phyloP scores from a whole-genome alignment of 2,888 invertebrate species.

The Pediacus dermestoides region DNA sequence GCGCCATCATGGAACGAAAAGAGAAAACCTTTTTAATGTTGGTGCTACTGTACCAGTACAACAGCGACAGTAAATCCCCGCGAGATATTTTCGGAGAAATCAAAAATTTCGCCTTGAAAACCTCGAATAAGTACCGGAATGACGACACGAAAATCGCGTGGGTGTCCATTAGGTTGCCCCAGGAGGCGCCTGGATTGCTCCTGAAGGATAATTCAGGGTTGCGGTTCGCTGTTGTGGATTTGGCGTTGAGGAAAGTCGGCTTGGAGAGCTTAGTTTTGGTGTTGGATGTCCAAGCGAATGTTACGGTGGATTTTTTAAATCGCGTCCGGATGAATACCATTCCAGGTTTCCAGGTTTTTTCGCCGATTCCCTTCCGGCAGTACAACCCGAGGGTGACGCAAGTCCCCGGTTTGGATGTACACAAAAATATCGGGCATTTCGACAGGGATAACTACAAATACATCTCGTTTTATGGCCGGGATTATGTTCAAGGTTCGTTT shows the following conservation, averaged over 20 bases:
- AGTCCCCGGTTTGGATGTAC: conserved; percentile 57
- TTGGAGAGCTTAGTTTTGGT: conserved; percentile 71
- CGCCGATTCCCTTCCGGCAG: conserved; percentile 87
- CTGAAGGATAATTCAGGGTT: conserved; percentile 29
- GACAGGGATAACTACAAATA: conserved; percentile 69
- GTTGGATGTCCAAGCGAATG: conserved; percentile 63
- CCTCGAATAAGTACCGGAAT: conserved; percentile 63
- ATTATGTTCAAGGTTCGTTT: conserved; percentile 66
- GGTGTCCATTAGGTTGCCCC: conserved; percentile 64
- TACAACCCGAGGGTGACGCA: conserved; percentile 68
- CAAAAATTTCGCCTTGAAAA: conserved; percentile 61
- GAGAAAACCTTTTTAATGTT: conserved; percentile 76
- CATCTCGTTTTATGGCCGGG: conserved; percentile 78
- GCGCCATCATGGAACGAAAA: conserved; percentile 60
- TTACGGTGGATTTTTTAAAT: conserved; percentile 84
- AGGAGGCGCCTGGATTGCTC: conserved; percentile 40
- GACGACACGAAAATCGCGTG: conserved; percentile 66
- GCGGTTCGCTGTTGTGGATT: conserved; percentile 62
- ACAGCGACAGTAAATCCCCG: conserved; percentile 62
- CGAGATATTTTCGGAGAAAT: conserved; percentile 48
- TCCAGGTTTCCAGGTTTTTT: conserved; percentile 80
- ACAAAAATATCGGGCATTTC: conserved; percentile 75
- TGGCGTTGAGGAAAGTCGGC: conserved; percentile 66
- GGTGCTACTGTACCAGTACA: conserved; percentile 65
- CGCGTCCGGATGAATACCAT: conserved; percentile 95